Base-by-base conservation (phyloP, 2,113 vertebrate species). In the Zootoca vivipara region DNA sequence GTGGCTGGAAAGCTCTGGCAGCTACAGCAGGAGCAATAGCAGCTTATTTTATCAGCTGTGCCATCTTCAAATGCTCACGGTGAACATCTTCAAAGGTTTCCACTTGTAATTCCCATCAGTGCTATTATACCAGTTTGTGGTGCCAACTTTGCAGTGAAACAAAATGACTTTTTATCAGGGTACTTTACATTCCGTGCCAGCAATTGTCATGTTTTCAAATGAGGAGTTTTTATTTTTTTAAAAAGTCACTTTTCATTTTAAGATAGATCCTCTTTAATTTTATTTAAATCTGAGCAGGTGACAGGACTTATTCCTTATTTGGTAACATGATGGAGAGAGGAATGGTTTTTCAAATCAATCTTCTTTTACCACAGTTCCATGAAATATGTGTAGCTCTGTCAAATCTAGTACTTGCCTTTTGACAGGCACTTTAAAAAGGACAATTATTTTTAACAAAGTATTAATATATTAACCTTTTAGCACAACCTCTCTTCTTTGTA, bases 261-360 rank as follows among this genome's bases (percentile, higher is more conserved):
- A 52, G 46, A 52, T 52, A 52, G 46, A 52, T 52, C 46, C 10
- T 52, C 10, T 52, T 52, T 52, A 9, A 52, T 52, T 52, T 52
- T 52, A 46, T 9, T 46, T 46, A 46, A 52, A 52, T 52, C 46
- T 52, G 46, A 52, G 46, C 46, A 52, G 46, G 46, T 52, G 10
- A 20, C 58, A 35, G 33, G n/a, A 35, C 18, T 83, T 92, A 22
- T 69, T 93, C 69, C 77, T 85, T 89, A 52, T 52, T 52, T 52
- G 46, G 46, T 52, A 52, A 52, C 46, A 52, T 52, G 46, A 52
- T 52, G 46, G 46, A 52, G 46, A 52, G 46, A 52, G 46, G 46
- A 52, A 52, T 9, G 10, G 9, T 10, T 12, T 52, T 52, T 52
- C 46, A 52, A 52, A 52, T 52, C 46, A 52, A 52, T 52, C 46